Conservation (phyloP, 2,888 invertebrate genomes). For the Corythucha ciliata region DNA sequence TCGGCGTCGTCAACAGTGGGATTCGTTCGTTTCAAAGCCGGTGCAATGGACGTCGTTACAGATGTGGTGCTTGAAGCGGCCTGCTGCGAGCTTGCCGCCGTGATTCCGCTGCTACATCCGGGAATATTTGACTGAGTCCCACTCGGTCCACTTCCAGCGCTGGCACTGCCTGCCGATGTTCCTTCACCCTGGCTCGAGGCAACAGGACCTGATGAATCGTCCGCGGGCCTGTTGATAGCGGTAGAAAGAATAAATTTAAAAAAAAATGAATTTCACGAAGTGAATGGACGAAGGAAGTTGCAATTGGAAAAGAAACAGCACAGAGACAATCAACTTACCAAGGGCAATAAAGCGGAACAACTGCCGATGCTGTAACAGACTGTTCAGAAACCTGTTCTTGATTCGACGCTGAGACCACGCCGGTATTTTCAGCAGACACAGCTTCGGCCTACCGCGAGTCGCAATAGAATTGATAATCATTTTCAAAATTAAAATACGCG, state of each 20-base stretch:
- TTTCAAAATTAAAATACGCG: neutral
- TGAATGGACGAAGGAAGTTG: too few relatives aligned
- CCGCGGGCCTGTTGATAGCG: slow-evolving; percentile 17
- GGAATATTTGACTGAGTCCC: too few relatives aligned
- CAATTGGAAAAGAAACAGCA: too few relatives aligned
- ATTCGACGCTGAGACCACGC: slow-evolving; percentile 31
- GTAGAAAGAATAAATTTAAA: too few relatives aligned
- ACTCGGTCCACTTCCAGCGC: slow-evolving; percentile 11
- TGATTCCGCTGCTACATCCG: slow-evolving; percentile 17
- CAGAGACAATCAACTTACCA: too few relatives aligned
- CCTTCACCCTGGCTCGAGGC: slow-evolving; percentile 23
- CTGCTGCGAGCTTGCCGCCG: slow-evolving; percentile 19
- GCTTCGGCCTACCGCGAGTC: slow-evolving; percentile 23
- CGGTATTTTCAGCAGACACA: slow-evolving; percentile 22
- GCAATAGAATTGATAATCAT: neutral
- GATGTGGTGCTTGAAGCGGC: slow-evolving; percentile 19
- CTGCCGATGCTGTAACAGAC: slow-evolving; percentile 31
- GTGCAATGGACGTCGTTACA: slow-evolving; percentile 21
- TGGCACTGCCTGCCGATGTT: slow-evolving; percentile 7
- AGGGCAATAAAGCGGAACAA: neutral
- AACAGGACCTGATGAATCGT: slow-evolving; percentile 34
- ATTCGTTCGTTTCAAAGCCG: slow-evolving; percentile 19
- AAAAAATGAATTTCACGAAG: too few relatives aligned
- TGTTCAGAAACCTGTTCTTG: slow-evolving; percentile 33
- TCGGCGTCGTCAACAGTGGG: slow-evolving; percentile 17